These are phyloP conservation scores for Heliconius nattereri DNA, from an alignment of 1,140 invertebrate genomes.

Conservation along the genomic window DNA sequence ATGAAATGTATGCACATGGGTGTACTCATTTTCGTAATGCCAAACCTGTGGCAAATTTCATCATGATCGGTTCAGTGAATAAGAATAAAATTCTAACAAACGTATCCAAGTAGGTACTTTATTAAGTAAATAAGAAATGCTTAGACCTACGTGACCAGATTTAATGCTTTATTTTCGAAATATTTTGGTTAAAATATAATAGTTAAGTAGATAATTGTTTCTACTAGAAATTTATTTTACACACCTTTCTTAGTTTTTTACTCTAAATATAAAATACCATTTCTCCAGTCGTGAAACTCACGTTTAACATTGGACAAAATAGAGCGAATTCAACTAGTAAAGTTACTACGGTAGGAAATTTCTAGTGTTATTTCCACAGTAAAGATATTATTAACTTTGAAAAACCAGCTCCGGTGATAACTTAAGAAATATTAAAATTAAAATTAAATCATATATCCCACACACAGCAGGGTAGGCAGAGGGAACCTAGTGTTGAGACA, in stretches of 20 bases:
- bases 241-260: background rate
- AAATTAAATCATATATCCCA: too few species aligned
- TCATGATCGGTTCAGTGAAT: conserved; percentile 10
- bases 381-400: too few species aligned
- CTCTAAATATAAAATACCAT: too few species aligned
- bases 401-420: too few species aligned
- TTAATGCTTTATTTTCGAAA: background rate
- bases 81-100: background rate
- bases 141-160: background rate
- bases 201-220: background rate
- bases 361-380: too few species aligned
- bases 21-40: background rate
- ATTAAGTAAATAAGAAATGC: background rate
- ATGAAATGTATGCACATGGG: background rate
- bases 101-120: background rate
- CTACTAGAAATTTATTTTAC: background rate
- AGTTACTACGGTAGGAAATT: background rate
- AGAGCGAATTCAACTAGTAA: background rate
- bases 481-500: too few species aligned
- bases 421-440: background rate
- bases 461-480: too few species aligned
- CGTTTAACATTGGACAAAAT: background rate
- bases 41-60: background rate
- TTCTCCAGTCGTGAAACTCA: background rate
- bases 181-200: background rate